Conservation (phyloP, 1,140 invertebrate species). For the Octopus sinensis region DNA sequence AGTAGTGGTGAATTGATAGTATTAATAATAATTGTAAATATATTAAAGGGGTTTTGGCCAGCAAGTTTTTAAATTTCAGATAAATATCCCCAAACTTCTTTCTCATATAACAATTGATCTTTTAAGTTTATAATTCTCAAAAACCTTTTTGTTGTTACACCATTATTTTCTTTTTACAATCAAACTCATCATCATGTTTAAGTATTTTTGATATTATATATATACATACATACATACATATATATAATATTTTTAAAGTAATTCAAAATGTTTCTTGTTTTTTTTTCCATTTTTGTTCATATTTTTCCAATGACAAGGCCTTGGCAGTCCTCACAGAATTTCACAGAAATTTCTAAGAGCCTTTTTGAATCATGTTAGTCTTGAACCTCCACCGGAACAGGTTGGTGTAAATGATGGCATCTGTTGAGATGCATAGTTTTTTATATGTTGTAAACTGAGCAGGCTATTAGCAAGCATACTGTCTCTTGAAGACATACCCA, state of each 20-base stretch:
- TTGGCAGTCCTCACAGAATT: slow-evolving; percentile 13
- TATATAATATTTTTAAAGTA: background rate
- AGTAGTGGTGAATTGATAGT: background rate
- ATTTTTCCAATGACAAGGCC: background rate
- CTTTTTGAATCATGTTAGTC: slow-evolving; percentile 29
- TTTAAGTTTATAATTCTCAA: background rate
- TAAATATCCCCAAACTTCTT: background rate
- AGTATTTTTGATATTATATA: too few species aligned
- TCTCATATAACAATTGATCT: background rate
- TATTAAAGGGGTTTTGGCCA: background rate
- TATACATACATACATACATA: too few species aligned
- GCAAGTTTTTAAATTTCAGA: background rate
- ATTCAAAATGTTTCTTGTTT: background rate
- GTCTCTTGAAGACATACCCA: slow-evolving; percentile 60
- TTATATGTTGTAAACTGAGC: slow-evolving; percentile 92
- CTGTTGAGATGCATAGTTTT: slow-evolving; percentile 77
- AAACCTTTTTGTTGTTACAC: background rate
- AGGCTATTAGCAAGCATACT: slow-evolving; percentile 87
- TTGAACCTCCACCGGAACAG: slow-evolving; percentile 34
- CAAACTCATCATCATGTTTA: slow-evolving; percentile 1
- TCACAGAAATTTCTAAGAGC: slow-evolving; percentile 7
- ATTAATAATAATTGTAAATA: background rate
- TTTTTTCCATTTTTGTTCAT: slow-evolving; percentile 5
- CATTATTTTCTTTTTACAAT: slow-evolving; percentile 3
- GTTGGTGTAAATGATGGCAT: slow-evolving; percentile 48